phyloP scores from a whole-genome alignment of 1,140 invertebrate genomes.

The Probaryconus sp. region DNA sequence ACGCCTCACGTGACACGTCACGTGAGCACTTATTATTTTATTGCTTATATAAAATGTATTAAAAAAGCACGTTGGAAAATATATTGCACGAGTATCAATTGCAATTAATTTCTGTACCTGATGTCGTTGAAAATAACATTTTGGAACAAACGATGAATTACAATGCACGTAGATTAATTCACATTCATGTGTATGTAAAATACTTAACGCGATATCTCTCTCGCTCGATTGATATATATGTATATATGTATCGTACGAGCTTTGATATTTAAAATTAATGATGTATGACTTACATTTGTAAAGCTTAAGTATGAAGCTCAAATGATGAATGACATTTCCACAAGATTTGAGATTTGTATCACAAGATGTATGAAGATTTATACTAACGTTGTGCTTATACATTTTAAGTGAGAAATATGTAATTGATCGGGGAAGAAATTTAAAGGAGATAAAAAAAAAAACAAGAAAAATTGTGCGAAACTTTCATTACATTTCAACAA shows the following conservation, averaged over 20 bases:
- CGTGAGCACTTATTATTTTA: too few relatives aligned
- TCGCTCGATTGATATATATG: too few relatives aligned
- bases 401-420: slow-evolving; percentile 7
- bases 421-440: slow-evolving; percentile 19
- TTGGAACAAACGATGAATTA: too few relatives aligned
- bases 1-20: too few relatives aligned
- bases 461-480: background rate
- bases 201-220: slow-evolving; percentile 4
- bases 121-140: too few relatives aligned
- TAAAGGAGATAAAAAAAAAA: slow-evolving; percentile 22
- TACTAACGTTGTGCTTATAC: slow-evolving; percentile 18
- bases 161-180: slow-evolving; percentile 13
- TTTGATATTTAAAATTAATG: slow-evolving; percentile 25
- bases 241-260: slow-evolving; percentile 9
- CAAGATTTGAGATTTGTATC: slow-evolving; percentile 30
- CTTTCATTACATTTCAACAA: too few relatives aligned
- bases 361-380: slow-evolving; percentile 21
- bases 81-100: too few relatives aligned
- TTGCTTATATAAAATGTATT: too few relatives aligned
- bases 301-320: slow-evolving; percentile 7
- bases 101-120: too few relatives aligned
- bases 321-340: slow-evolving; percentile 35
- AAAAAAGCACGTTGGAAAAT: too few relatives aligned
- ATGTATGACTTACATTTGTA: slow-evolving; percentile 18
- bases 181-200: background rate